Conservation (phyloP, 2,888 invertebrate genomes). For the Palloptera scutellata region DNA sequence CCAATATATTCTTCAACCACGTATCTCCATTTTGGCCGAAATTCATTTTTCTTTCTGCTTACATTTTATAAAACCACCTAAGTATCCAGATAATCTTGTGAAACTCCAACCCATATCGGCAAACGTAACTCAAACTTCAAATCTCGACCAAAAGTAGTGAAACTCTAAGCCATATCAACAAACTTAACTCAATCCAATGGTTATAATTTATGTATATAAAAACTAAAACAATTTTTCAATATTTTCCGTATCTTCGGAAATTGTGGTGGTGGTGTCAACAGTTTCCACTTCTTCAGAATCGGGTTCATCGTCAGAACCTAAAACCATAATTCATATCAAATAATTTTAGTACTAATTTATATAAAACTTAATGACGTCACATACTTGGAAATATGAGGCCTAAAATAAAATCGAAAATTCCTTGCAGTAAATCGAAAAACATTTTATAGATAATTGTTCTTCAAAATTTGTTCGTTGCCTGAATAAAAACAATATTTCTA, state of each 20-base stretch:
- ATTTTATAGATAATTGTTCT: conserved; percentile 33
- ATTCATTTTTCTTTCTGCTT: too few relatives aligned
- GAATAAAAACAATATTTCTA: background rate
- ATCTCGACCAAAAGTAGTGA: too few relatives aligned
- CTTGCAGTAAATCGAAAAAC: conserved; percentile 52
- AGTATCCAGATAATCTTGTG: too few relatives aligned
- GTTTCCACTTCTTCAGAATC: conserved; percentile 58
- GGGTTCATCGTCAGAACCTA: conserved; percentile 51
- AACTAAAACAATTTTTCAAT: conserved; percentile 5
- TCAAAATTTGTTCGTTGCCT: background rate
- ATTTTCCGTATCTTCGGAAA: conserved; percentile 10
- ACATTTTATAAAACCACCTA: too few relatives aligned
- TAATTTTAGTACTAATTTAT: background rate
- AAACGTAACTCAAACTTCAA: too few relatives aligned
- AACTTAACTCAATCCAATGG: background rate
- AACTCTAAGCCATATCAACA: too few relatives aligned
- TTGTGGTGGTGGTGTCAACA: conserved; percentile 50
- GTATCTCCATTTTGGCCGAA: too few relatives aligned
- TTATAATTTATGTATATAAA: background rate
- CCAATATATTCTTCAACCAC: too few relatives aligned
- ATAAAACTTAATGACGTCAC: background rate
- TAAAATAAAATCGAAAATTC: conserved; percentile 50
- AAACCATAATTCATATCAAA: conserved; percentile 7
- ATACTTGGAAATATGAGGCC: conserved; percentile 52
- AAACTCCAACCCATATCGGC: too few relatives aligned